Evolutionary conservation across 2,888 invertebrate genomes (phyloP).

Genomic region (Ochropleura plecta): DNA sequence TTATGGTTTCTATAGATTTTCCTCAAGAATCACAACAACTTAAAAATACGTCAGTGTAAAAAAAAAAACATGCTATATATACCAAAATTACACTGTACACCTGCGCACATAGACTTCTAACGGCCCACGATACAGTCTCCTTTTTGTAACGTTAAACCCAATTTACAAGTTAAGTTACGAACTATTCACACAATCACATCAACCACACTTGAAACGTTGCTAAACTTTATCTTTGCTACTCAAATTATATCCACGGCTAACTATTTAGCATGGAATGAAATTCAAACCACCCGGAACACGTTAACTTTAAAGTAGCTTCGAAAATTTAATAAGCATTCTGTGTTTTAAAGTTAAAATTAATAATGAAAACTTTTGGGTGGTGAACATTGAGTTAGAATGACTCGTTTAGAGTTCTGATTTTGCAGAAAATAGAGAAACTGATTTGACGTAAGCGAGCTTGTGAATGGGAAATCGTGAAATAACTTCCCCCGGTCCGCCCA

Average conservation of each 20-base stretch:
- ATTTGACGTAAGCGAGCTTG: neutral
- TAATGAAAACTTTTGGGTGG: conserved; percentile 14
- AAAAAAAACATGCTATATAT: too few relatives aligned
- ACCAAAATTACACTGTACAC: too few relatives aligned
- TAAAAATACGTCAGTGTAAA: too few relatives aligned
- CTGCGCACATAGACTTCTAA: too few relatives aligned
- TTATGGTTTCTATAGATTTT: too few relatives aligned
- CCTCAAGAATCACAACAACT: too few relatives aligned
- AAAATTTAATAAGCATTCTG: neutral
- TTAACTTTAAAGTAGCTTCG: neutral
- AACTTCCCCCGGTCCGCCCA: too few relatives aligned
- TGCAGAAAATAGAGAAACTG: neutral
- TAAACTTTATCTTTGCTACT: conserved; percentile 5
- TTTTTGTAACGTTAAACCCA: too few relatives aligned
- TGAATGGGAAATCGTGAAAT: too few relatives aligned
- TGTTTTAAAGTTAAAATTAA: conserved; percentile 7
- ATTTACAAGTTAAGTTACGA: too few relatives aligned
- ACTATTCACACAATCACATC: too few relatives aligned
- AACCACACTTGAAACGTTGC: neutral
- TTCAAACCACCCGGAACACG: conserved; percentile 8
- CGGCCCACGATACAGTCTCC: too few relatives aligned
- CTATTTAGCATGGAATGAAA: neutral
- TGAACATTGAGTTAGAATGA: conserved; percentile 3
- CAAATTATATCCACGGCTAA: neutral
- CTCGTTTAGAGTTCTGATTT: conserved; percentile 4